These are phyloP conservation scores for Pollenia labialis DNA, from an alignment of 2,888 invertebrate species.

Conservation along the genomic window DNA sequence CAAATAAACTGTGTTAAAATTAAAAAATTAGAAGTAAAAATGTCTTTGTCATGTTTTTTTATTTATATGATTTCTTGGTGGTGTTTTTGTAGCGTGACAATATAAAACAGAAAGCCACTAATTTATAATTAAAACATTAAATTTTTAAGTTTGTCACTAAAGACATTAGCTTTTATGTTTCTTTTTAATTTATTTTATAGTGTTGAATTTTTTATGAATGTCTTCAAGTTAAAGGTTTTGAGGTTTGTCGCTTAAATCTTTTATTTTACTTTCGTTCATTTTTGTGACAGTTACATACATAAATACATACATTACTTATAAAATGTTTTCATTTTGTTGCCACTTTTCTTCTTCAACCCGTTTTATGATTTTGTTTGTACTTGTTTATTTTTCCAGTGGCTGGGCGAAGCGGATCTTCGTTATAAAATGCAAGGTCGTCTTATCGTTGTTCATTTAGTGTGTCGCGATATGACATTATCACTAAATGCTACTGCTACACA, in stretches of 20 bases:
- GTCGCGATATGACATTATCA: slow-evolving; percentile 88
- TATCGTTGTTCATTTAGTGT: slow-evolving; percentile 91
- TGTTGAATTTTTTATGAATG: slow-evolving; percentile 10
- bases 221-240: slow-evolving; percentile 9
- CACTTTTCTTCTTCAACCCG: neutral
- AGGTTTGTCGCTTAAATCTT: slow-evolving; percentile 45
- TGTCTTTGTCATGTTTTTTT: slow-evolving; percentile 13
- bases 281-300: slow-evolving; percentile 4
- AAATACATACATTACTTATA: neutral
- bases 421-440: slow-evolving; percentile 92
- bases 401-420: slow-evolving; percentile 91
- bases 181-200: slow-evolving; percentile 13
- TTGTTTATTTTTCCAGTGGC: slow-evolving; percentile 88
- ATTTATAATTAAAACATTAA: slow-evolving; percentile 52
- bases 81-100: slow-evolving; percentile 55
- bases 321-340: neutral
- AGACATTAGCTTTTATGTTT: slow-evolving; percentile 31
- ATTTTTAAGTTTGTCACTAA: slow-evolving; percentile 43
- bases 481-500: slow-evolving; percentile 82
- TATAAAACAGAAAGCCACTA: slow-evolving; percentile 37
- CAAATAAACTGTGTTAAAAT: neutral
- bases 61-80: neutral
- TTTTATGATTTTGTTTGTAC: slow-evolving; percentile 21
- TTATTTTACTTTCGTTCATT: slow-evolving; percentile 8
- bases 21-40: slow-evolving; percentile 21